Conservation (phyloP, 2,113 vertebrate genomes). For the Piprites chloris region DNA sequence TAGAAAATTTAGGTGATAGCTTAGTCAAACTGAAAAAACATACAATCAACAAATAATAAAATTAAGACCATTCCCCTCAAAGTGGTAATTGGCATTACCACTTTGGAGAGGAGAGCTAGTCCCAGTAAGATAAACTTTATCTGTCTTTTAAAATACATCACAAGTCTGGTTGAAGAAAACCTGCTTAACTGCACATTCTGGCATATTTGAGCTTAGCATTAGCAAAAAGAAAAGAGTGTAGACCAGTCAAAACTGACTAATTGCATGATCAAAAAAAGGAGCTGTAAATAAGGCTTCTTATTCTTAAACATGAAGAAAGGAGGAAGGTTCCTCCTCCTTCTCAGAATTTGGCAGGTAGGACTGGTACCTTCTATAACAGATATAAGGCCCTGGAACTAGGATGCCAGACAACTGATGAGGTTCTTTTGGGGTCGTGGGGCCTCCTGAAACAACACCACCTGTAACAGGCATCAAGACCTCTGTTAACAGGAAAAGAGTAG, state of each 20-base stretch:
- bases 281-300: background rate
- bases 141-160: background rate
- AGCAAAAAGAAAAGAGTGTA: background rate
- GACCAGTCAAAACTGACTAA: background rate
- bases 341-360: background rate
- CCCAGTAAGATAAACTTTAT: background rate
- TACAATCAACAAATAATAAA: background rate
- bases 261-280: background rate
- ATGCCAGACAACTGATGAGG: background rate
- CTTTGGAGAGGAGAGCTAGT: background rate
- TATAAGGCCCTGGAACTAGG: background rate
- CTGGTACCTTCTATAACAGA: background rate
- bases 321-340: background rate
- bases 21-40: background rate
- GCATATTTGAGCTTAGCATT: background rate
- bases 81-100: background rate
- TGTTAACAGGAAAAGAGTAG: background rate
- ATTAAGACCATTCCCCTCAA: background rate
- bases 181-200: background rate
- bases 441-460: background rate
- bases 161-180: background rate
- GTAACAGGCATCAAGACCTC: background rate
- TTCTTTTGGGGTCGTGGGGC: background rate
- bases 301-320: background rate
- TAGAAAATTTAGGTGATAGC: background rate